Evolutionary conservation across 2,113 vertebrate genomes (phyloP).

Genomic region (Saccopteryx leptura): DNA sequence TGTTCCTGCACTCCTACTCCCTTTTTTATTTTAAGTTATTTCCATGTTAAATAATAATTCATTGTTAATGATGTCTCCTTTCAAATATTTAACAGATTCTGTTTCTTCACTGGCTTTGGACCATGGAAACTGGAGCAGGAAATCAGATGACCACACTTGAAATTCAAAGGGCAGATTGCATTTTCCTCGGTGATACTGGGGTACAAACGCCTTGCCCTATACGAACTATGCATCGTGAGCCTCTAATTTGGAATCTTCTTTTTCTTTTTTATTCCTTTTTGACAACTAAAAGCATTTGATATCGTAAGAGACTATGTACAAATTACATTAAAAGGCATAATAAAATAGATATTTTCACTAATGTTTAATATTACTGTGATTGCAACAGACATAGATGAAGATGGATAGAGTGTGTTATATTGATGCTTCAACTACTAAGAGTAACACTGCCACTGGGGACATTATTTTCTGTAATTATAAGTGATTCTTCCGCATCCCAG

Average conservation of each 20-base stretch:
- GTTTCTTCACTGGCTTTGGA: conserved; percentile 53
- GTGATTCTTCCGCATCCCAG: too few species aligned
- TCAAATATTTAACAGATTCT: conserved; percentile 2
- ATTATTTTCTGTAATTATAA: conserved; percentile 29
- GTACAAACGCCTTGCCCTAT: background rate
- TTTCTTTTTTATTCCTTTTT: too few species aligned
- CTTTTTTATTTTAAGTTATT: conserved; percentile 49
- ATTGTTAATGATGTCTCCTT: conserved; percentile 38
- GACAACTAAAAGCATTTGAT: background rate
- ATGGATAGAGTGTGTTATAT: too few species aligned
- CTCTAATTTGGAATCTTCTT: conserved; percentile 5
- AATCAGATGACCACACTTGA: background rate
- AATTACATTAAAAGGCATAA: background rate
- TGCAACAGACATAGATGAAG: background rate
- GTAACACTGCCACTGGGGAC: background rate
- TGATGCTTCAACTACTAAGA: background rate
- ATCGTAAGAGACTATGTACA: background rate
- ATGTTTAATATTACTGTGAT: background rate
- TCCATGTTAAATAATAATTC: conserved; percentile 37
- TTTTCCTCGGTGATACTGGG: background rate
- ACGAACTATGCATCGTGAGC: background rate
- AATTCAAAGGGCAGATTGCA: conserved; percentile 48
- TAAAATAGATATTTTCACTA: background rate
- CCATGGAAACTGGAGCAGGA: conserved; percentile 6
- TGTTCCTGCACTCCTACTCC: background rate